Evolutionary conservation across 1,140 invertebrate species (phyloP), one percentile per base, ranked within the genome.

Genomic region (Acromyrmex heyeri): DNA sequence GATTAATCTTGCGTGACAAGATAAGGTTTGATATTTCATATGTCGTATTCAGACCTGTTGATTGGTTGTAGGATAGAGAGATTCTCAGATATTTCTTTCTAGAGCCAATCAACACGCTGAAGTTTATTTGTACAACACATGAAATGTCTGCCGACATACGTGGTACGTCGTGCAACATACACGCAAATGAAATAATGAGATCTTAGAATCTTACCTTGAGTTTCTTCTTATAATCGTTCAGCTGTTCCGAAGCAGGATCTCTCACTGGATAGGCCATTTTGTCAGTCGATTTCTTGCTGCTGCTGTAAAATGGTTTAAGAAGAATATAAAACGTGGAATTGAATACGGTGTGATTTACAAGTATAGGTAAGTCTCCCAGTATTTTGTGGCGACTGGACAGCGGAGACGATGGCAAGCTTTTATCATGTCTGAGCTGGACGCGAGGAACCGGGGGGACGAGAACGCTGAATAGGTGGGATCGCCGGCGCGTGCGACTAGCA

Each of bases 211-310:
- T 44, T 95, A 97, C 97, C 96, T 96, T 96, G 38, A 96, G 91
- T 1, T 91, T 92, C 91, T 96, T 96, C 91, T 96, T 97, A 93
- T 96, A 97, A 72, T 97, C 95, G 70, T 96, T 95, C 50, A 98
- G 95, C 94, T 98, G 97, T 70, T 98, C 96, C 5, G 96, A 92
- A 4, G 97, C 96, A 72, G 96, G 96, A 92, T 97, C 97, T 87
- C 96, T 76, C 0, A 34, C 24, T n/a, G n/a, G 57, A 10, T 0
- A 16, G 4, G 76, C 64, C 76, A 90, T 90, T 1, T 76, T 44
- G 50, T 34, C 81, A 10, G 3, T n/a, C 0, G 67, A 16, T 65
- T 2, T 83, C 16, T 79, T 55, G 34, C 82, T 72, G 5, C 50
- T 48, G 18, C 48, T 72, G 34, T 87, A 90, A 0, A 34, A 69